Base-by-base conservation (phyloP, 2,888 invertebrate genomes). In the Orchesella flavescens region DNA sequence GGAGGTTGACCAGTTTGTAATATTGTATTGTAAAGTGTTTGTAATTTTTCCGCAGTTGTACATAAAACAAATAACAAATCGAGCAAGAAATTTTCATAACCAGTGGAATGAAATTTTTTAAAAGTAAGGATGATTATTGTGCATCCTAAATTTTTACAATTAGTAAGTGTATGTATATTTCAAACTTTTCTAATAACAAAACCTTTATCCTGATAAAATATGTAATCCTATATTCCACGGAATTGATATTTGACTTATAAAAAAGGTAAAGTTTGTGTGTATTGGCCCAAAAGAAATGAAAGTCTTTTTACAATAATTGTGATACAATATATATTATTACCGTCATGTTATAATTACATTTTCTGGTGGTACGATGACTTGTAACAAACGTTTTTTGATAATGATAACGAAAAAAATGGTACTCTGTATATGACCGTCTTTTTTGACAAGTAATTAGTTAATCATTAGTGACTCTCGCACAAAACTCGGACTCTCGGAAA, bases 281-380 rank as follows among this genome's bases (percentile, higher is more conserved):
- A 66, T 66, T 66, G 66, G 66, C 66, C 34, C 34, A 44, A 66
- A 34, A 7, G 34, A 34, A 34, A 34, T n/a, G 34, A 43, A 66
- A 57, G 10, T 66, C 34, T 55, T 72, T 57, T 57, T 57, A 72
- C 34, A 72, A 72, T 72, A 72, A 57, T 72, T 72, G 72, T 72
- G 57, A 72, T 72, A 68, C n/a, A 55, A 53, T 46, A 68, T 49
- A 53, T 46, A 68, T 49, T 24, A 53, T 69, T 69, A 49, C 53
- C 55, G 49, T 69, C 23, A 19, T 68, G n/a, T 17, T 19, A 61
- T 12, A 4, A 4, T 61, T 19, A 61, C 61, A 61, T 61, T 21
- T 17, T 61, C 23, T 61, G 61, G 17, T 61, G 61, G 53, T 34
- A 34, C 34, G 34, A 34, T 34, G 34, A 34, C 34, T 34, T 4